Evolutionary conservation across 2,113 vertebrate species (phyloP).

Genomic region (Castor canadensis): DNA sequence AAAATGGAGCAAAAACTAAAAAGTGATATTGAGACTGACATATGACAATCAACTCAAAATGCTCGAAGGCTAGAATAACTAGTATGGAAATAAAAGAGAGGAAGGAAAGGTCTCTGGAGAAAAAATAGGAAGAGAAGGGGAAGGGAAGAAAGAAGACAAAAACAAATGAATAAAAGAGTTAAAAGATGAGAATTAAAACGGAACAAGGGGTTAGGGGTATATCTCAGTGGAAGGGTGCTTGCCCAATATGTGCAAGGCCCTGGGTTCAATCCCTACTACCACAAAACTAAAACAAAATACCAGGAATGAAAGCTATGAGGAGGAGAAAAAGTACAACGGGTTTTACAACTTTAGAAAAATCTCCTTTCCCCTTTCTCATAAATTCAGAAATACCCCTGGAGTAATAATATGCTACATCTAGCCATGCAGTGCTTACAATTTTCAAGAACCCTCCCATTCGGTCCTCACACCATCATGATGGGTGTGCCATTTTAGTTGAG

Average conservation of each 20-base stretch:
- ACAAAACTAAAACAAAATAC: not conserved
- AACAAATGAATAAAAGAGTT: not conserved
- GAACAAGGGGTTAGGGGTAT: not conserved
- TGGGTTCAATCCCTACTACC: not conserved
- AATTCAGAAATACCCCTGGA: not conserved
- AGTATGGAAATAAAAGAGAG: not conserved
- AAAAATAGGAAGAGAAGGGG: not conserved
- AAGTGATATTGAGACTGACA: not conserved
- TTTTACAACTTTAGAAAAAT: not conserved
- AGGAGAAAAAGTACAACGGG: not conserved
- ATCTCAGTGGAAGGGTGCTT: not conserved
- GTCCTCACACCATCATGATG: accelerated
- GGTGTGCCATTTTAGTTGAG: accelerated
- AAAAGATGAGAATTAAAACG: not conserved
- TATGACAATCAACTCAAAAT: not conserved
- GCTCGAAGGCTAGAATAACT: not conserved
- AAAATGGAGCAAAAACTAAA: not conserved
- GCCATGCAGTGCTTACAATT: not conserved
- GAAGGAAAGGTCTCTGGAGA: not conserved
- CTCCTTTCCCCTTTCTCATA: not conserved
- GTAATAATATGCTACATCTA: not conserved
- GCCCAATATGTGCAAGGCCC: not conserved
- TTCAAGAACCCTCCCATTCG: not conserved
- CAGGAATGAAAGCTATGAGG: not conserved
- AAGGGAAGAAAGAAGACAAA: not conserved